Conservation (phyloP, 2,888 invertebrate species). For the Leptothorax acervorum region DNA sequence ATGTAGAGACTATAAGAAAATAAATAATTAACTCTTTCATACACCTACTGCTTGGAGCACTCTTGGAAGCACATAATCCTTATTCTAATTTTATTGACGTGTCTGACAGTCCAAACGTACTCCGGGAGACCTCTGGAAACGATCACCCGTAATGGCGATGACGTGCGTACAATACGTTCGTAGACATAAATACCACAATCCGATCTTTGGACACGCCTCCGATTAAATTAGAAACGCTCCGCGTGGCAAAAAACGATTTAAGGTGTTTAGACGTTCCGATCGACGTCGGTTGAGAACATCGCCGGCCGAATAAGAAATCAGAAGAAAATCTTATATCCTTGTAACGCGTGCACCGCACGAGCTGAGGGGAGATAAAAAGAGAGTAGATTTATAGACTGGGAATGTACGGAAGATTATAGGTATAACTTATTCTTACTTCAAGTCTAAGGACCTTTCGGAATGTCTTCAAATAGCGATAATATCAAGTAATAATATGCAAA, state of each 20-base stretch:
- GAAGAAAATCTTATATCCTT: conserved; percentile 21
- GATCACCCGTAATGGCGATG: conserved; percentile 72
- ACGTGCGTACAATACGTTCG: conserved; percentile 73
- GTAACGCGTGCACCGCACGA: conserved; percentile 16
- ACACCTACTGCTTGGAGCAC: background rate
- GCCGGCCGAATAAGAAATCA: conserved; percentile 12
- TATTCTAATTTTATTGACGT: conserved; percentile 70
- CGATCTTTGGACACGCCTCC: conserved; percentile 74
- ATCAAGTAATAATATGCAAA: background rate
- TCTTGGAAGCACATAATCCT: conserved; percentile 34
- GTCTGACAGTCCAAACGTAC: conserved; percentile 71
- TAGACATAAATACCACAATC: conserved; percentile 76
- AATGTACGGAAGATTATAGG: background rate
- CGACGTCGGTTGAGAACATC: conserved; percentile 61
- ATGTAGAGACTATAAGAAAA: background rate
- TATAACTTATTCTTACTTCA: background rate
- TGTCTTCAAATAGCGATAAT: background rate
- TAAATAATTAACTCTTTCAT: conserved; percentile 17
- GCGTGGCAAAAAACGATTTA: conserved; percentile 71
- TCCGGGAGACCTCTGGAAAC: conserved; percentile 65
- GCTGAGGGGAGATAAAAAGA: conserved; percentile 21
- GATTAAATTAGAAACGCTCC: conserved; percentile 75
- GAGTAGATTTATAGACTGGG: conserved; percentile 10
- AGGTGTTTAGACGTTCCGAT: conserved; percentile 68
- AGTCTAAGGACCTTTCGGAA: background rate